A percentile compares a stretch with the other conserved stretches of the same genome.
Evolutionary conservation across 2,113 vertebrate species (phyloP).

Genomic region (Mustelus asterias): DNA sequence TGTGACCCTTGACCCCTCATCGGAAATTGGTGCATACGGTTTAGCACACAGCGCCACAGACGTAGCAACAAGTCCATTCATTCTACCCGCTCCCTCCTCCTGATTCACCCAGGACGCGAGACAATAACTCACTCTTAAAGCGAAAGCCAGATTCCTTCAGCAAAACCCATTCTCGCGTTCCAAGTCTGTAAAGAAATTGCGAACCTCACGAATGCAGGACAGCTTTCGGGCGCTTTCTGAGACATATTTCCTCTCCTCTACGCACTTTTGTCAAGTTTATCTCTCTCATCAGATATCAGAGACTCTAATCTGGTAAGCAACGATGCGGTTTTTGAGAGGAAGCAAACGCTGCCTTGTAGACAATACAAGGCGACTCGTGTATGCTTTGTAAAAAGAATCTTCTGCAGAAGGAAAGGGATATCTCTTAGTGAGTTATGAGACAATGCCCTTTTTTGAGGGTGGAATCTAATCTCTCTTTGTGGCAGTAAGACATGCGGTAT

Average conservation of each 20-base stretch:
- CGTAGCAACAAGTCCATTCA: background rate
- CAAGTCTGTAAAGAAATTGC: background rate
- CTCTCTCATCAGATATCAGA: background rate
- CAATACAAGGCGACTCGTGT: background rate
- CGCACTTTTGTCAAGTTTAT: background rate
- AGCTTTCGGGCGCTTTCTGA: background rate
- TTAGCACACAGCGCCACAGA: background rate
- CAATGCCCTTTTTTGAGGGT: background rate
- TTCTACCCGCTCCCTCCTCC: background rate
- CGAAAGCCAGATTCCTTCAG: background rate
- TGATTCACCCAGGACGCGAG: background rate
- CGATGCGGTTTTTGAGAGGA: background rate
- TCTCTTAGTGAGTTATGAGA: background rate
- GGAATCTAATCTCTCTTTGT: background rate
- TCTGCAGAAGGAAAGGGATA: background rate
- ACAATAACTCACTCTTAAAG: background rate
- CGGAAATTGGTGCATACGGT: background rate
- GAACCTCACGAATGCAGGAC: background rate
- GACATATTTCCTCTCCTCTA: background rate
- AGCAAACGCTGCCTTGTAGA: background rate
- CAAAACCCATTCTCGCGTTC: background rate
- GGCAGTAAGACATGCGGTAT: background rate
- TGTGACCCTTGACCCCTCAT: too few species aligned
- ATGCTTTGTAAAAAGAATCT: background rate
- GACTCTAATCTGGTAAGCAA: background rate